Conservation (phyloP, 2,113 vertebrate species). For the Rhabdomys dilectus region DNA sequence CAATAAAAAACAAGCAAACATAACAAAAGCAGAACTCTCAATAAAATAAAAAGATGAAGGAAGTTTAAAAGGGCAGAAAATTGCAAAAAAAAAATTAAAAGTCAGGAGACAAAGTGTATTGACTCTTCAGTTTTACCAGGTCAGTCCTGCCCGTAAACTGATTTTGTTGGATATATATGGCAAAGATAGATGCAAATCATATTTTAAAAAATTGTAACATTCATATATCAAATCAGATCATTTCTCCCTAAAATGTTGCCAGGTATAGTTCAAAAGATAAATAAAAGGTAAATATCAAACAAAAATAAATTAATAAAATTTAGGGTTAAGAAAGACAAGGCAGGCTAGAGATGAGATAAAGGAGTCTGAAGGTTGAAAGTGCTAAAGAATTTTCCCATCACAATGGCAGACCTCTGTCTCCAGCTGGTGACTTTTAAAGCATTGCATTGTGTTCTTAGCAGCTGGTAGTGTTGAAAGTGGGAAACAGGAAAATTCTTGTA, state of each 20-base stretch:
- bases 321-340: conserved; percentile 13
- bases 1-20: neutral
- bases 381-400: neutral
- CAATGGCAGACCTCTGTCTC: neutral
- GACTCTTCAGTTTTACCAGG: conserved; percentile 57
- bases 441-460: neutral
- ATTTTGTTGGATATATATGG: conserved; percentile 39
- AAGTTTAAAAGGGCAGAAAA: conserved; percentile 42
- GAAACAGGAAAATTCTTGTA: neutral
- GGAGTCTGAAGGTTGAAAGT: neutral
- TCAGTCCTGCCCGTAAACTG: conserved; percentile 55
- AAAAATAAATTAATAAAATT: conserved; percentile 37
- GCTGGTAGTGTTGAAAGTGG: neutral
- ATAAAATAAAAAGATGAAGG: neutral
- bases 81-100: conserved; percentile 41
- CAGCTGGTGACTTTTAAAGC: neutral
- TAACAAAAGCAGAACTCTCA: neutral
- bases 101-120: conserved; percentile 52
- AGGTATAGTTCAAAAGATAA: conserved; percentile 26
- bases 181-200: conserved; percentile 59
- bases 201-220: conserved; percentile 55
- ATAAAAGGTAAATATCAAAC: conserved; percentile 48
- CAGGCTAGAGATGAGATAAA: neutral
- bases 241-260: conserved; percentile 44
- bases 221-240: conserved; percentile 49